Base-by-base conservation (phyloP, 2,888 invertebrate species). In the Phasia obesa region DNA sequence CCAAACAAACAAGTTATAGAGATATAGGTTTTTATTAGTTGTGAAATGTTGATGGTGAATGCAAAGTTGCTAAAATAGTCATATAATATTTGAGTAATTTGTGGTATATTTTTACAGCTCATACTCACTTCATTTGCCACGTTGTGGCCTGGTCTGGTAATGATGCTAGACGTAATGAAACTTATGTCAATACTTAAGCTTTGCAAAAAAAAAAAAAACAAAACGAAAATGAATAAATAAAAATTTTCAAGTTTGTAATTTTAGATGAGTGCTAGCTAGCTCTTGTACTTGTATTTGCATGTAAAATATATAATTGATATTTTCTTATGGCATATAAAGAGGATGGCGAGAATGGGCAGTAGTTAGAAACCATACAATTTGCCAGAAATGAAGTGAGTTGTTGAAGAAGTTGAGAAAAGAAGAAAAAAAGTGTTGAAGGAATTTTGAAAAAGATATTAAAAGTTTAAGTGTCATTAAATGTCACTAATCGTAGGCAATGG, bases 51-150 rank as follows among this genome's bases (percentile, higher is more conserved):
- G 47, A 31, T 57, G 62, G 57, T 73, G 51, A n/a, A 59, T 60
- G n/a, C n/a, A n/a, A 73, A 78, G 55, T 82, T 82, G 59, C 53
- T 69, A 55, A 78, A 77, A 77, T 82, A 82, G 77, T 82, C 81
- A 82, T 73, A 77, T 81, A 71, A 81, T 76, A 77, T 77, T 71
- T 67, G 53, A 78, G 73, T 47, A 73, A 79, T 79, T 79, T 73
- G 79, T 60, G 79, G 73, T 67, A 59, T 73, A 21, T 71, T 59
- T 38, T 49, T 59, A 73, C 51, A 79, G 65, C 65, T 77, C 59
- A 19, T 51, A 38, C 67, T 42, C 44, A 62, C 62, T 75, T 81
- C 65, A 71, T 76, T 76, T 76, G 76, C 51, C 57, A 65, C 55
- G 55, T 38, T 71, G 11, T 19, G 44, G 49, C 21, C 59, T n/a